These are phyloP conservation scores for Danionella cerebrum DNA, from an alignment of 2,113 vertebrate species.

Conservation along the genomic window DNA sequence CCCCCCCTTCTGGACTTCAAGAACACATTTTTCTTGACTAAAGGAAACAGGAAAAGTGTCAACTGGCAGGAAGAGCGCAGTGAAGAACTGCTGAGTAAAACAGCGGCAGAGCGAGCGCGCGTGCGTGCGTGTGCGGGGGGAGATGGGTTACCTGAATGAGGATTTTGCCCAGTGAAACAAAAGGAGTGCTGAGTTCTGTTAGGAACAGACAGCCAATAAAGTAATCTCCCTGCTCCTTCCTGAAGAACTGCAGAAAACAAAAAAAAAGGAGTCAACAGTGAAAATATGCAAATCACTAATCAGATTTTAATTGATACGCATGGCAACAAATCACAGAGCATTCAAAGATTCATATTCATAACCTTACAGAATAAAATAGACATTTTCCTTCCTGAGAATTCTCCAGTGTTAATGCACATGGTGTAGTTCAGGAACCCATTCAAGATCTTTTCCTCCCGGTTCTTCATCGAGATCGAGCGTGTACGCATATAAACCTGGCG, in stretches of 20 bases:
- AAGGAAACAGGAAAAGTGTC: neutral
- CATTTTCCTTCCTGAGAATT: no score
- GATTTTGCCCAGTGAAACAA: conserved; percentile 92
- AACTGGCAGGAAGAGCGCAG: conserved; percentile 3
- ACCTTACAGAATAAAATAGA: no score
- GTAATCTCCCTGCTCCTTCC: conserved; percentile 86
- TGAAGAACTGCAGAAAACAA: conserved; percentile 68
- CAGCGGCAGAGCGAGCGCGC: neutral
- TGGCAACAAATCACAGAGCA: no score
- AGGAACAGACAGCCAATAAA: conserved; percentile 91
- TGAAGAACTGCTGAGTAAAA: conserved; percentile 20
- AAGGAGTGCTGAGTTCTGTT: conserved; percentile 95
- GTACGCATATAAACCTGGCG: no score
- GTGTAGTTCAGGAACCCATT: no score
- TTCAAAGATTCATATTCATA: no score
- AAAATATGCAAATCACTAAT: neutral
- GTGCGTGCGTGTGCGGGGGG: neutral
- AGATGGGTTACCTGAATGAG: conserved; percentile 80
- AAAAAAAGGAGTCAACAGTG: neutral
- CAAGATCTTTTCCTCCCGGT: no score
- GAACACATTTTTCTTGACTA: neutral
- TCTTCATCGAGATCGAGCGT: no score
- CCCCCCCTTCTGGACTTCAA: neutral
- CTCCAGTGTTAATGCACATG: no score
- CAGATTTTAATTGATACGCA: no score